A percentile compares a stretch with the other conserved stretches of the same genome.
These are phyloP conservation scores for Erythrolamprus reginae DNA, from an alignment of 2,113 vertebrate genomes.

Conservation along the genomic window DNA sequence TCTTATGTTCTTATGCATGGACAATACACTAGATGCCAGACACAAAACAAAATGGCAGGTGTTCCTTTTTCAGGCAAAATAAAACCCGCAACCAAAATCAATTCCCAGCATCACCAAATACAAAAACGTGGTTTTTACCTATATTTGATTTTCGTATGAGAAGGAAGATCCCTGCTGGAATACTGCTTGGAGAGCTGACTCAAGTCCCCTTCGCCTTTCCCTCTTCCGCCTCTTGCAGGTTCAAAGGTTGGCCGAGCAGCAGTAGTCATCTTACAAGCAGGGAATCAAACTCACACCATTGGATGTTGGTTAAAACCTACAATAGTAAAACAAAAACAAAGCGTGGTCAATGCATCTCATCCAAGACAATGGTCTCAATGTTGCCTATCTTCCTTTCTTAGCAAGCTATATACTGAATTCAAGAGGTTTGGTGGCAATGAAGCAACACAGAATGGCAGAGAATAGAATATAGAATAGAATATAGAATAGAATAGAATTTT, in stretches of 20 bases:
- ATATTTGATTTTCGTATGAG: conserved; percentile 97
- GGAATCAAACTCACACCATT: neutral
- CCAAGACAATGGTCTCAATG: neutral
- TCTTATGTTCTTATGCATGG: too few species aligned
- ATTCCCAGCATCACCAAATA: neutral
- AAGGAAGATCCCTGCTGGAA: conserved; percentile 93
- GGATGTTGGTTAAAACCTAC: neutral
- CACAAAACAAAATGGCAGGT: neutral
- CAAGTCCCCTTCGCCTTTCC: conserved; percentile 95
- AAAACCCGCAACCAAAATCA: neutral
- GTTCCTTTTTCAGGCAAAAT: neutral
- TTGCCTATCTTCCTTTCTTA: neutral
- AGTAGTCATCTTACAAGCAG: conserved; percentile 84
- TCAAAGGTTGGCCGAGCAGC: conserved; percentile 96
- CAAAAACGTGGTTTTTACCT: conserved; percentile 68
- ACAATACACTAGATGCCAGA: neutral
- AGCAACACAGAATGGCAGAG: neutral
- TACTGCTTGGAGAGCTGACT: conserved; percentile 96
- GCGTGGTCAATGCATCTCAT: neutral
- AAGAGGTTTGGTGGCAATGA: neutral
- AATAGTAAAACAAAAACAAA: neutral
- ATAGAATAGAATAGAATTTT: too few species aligned
- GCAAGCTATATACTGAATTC: neutral
- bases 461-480: too few species aligned
- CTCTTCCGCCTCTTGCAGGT: conserved; percentile 91